Conservation (phyloP, 2,797 vertebrate species). For the Loris lydekkerianus region DNA sequence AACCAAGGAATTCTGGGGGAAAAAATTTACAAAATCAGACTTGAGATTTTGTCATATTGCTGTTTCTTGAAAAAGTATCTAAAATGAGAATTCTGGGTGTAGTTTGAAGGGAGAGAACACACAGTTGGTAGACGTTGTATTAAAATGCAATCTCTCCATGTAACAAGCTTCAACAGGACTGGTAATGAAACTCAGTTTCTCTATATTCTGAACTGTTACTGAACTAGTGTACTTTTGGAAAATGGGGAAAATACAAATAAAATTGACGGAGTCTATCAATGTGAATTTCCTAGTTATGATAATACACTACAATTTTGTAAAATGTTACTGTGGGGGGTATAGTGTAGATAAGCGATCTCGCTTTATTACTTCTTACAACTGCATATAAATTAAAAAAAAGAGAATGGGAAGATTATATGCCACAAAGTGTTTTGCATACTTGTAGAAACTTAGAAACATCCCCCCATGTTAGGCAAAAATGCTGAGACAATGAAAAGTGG, state of each 20-base stretch:
- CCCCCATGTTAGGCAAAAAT: not conserved
- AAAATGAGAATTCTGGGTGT: not conserved
- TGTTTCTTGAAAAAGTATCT: slow-evolving; percentile 17
- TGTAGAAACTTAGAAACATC: not conserved
- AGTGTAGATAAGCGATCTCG: too few species aligned
- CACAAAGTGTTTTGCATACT: not conserved
- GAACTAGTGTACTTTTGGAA: slow-evolving; percentile 48
- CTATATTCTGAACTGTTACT: slow-evolving; percentile 48
- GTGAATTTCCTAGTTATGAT: too few species aligned
- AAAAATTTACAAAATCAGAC: not conserved
- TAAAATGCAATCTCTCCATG: slow-evolving; percentile 55
- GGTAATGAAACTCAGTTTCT: not conserved
- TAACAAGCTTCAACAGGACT: slow-evolving; percentile 31
- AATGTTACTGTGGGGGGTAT: too few species aligned
- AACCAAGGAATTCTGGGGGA: not conserved
- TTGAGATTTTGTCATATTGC: not conserved
- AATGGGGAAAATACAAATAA: not conserved
- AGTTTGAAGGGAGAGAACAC: not conserved
- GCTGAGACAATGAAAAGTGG: not conserved
- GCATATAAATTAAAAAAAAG: too few species aligned
- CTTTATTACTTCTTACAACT: too few species aligned
- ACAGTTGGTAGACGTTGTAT: not conserved
- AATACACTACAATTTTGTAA: too few species aligned
- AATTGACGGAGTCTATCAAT: too few species aligned
- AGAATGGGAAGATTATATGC: slow-evolving; percentile 35